Evolutionary conservation across 1,140 invertebrate species (phyloP).

Genomic region (Brachionus manjavacas): DNA sequence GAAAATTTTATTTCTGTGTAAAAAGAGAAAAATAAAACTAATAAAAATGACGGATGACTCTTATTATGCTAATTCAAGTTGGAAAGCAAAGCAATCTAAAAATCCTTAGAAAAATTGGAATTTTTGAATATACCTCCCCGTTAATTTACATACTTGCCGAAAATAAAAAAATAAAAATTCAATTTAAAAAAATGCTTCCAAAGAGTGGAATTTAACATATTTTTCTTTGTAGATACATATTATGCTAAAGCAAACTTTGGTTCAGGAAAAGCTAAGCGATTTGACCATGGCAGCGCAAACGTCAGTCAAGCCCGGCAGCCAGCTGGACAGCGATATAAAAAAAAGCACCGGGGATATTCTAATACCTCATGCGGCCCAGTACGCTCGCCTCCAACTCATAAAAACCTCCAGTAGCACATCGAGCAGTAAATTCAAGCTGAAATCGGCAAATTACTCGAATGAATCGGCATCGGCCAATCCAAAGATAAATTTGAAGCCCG

Average conservation of each 20-base stretch:
- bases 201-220: not conserved
- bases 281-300: slow-evolving; percentile 29
- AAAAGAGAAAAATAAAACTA: not conserved
- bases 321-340: not conserved
- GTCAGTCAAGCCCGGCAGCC: not conserved
- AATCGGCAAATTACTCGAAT: slow-evolving; percentile 23
- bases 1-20: slow-evolving; percentile 9
- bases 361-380: slow-evolving; percentile 28
- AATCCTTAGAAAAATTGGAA: not conserved
- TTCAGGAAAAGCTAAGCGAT: slow-evolving; percentile 42
- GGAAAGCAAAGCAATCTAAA: not conserved
- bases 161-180: not conserved
- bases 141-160: not conserved
- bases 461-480: not conserved
- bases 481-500: slow-evolving; percentile 1
- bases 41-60: slow-evolving; percentile 32
- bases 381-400: slow-evolving; percentile 1
- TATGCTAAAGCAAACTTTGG: slow-evolving; percentile 39
- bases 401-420: not conserved
- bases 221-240: not conserved
- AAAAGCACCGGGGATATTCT: not conserved
- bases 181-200: not conserved
- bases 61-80: slow-evolving; percentile 36
- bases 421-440: not conserved
- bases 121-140: not conserved